Conservation (phyloP, 2,888 invertebrate genomes). For the Catocala fraxini region DNA sequence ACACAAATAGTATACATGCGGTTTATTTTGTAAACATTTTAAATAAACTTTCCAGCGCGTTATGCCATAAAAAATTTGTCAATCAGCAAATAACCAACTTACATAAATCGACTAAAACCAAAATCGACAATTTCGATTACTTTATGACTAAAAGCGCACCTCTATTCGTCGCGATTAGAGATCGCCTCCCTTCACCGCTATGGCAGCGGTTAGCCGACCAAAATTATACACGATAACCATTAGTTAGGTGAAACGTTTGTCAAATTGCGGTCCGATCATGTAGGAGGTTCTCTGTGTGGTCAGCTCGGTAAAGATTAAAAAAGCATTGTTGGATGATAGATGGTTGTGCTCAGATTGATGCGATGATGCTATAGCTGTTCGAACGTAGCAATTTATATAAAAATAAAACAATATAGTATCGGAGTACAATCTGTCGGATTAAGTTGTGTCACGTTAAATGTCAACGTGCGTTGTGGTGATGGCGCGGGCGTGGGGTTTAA, state of each 20-base stretch:
- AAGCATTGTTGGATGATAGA: slow-evolving; percentile 32
- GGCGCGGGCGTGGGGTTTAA: no score
- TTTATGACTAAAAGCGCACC: slow-evolving; percentile 13
- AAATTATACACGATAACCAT: slow-evolving; percentile 58
- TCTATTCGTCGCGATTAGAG: slow-evolving; percentile 58
- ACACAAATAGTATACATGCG: no score
- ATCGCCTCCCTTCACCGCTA: slow-evolving; percentile 35
- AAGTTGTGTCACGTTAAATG: no score
- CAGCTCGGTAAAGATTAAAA: slow-evolving; percentile 12
- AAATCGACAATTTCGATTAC: neutral
- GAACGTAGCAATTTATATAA: slow-evolving; percentile 2
- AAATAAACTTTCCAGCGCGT: no score
- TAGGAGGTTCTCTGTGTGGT: slow-evolving; percentile 39
- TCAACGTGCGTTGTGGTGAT: no score
- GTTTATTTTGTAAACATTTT: no score
- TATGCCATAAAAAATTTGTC: no score
- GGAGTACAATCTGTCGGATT: no score
- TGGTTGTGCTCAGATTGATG: slow-evolving; percentile 29
- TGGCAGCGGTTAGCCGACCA: slow-evolving; percentile 38
- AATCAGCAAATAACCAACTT: no score
- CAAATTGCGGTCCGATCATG: slow-evolving; percentile 42
- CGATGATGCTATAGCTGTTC: neutral
- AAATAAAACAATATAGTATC: no score
- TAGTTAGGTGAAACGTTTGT: slow-evolving; percentile 47
- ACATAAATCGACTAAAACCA: neutral